phyloP scores from a whole-genome alignment of 2,113 vertebrate genomes.

The Dicerorhinus sumatrensis region DNA sequence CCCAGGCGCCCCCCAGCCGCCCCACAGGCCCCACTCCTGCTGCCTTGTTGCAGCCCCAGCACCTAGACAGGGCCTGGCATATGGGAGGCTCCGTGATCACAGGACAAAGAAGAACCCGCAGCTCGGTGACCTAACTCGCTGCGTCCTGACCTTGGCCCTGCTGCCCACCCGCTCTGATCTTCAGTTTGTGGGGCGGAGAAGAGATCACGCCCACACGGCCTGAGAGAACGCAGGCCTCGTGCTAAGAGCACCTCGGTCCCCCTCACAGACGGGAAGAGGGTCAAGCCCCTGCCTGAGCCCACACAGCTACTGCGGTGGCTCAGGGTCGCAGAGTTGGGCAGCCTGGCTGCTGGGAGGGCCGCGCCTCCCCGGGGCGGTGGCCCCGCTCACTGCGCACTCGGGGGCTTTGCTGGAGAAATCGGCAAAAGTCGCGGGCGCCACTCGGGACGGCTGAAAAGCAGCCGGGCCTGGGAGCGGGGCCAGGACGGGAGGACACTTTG shows the following conservation, averaged over 20 bases:
- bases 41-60: neutral
- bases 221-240: neutral
- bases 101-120: neutral
- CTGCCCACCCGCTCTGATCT: neutral
- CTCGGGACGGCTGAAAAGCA: neutral
- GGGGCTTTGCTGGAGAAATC: too few relatives aligned
- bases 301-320: neutral
- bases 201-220: neutral
- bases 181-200: neutral
- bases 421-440: rapidly evolving
- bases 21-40: neutral
- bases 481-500: neutral
- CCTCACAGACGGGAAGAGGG: neutral
- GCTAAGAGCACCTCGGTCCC: neutral
- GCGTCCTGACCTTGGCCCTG: neutral
- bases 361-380: neutral
- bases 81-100: too few relatives aligned
- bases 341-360: neutral
- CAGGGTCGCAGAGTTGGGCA: rapidly evolving
- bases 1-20: too few relatives aligned
- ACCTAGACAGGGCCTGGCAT: too few relatives aligned
- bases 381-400: too few relatives aligned
- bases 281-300: neutral
- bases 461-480: neutral
- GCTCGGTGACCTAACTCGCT: neutral